Base-by-base conservation (phyloP, 2,113 vertebrate genomes). In the Sinosuthora webbiana region DNA sequence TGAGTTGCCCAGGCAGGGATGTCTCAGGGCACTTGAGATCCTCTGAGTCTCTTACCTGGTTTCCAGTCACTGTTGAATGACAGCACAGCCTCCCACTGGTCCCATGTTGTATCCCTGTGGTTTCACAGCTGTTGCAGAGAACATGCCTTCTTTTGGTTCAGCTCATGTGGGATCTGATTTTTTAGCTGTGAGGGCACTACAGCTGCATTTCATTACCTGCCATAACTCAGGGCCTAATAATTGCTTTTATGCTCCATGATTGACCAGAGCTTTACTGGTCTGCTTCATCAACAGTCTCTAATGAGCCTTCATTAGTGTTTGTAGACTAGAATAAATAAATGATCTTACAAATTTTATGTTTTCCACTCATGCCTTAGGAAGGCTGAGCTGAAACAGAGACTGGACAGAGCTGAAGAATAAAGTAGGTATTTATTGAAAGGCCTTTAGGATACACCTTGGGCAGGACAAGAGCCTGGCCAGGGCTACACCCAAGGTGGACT, bases 261-360 rank as follows among this genome's bases (percentile, higher is more conserved):
- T 83, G 77, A 24, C 35, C n/a, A 59, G 31, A 45, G 11, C 16
- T 77, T 3, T 12, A 3, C 13, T 75, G 18, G 5, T 80, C 55
- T 83, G 35, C 59, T 62, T 80, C 33, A 35, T 59, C 65, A 78
- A 5, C 35, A 56, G 9, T 35, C 9, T 33, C 5, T 17, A 37
- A 62, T 65, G 6, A 92, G 17, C 30, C 35, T 74, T 57, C 42
- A 35, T 30, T 55, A 11, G 24, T 28, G 3, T 67, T 63, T 71
- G 16, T 17, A 42, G 27, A 37, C 13, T 10, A 6, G 3, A 80
- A 65, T 35, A 47, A 62, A 33, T 28, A 55, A 53, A 4, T 21
- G 1, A 35, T 64, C 4, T 50, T 45, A 41, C 0, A 12, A 13
- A 59, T n/a, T 6, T 28, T 7, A 3, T 65, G 4, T 50, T 60